Evolutionary conservation across 2,113 vertebrate genomes (phyloP), one percentile per base, ranked within the genome.

Genomic region (Paradoxurus hermaphroditus): DNA sequence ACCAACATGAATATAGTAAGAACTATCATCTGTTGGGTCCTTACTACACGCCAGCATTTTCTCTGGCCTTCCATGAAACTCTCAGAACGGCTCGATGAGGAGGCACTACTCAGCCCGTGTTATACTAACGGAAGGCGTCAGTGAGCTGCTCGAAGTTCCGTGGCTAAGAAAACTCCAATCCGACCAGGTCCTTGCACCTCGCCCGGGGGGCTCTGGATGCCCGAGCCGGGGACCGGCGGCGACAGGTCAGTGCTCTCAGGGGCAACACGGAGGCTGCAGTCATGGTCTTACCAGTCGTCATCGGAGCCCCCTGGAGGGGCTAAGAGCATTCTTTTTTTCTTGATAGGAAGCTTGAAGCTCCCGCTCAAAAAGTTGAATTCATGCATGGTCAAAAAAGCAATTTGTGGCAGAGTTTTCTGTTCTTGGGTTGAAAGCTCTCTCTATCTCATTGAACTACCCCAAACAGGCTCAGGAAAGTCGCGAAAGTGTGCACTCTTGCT

Each of bases 281-380:
- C 6, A n/a, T 89, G 63, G 82, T 46, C 79, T 49, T 79, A 7
- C 4, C 12, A 51, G 29, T 44, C 51, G n/a, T 65, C 19, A n/a
- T 41, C 51, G 10, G 67, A 83, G 29, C 29, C 25, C 36, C 44
- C 49, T 4, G 0, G 4, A 11, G 4, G 25, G 12, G 27, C 31
- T 83, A 72, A 84, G 59, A 92, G 81, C 31, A 15, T 70, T 72
- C 53, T 41, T 31, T 95, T 95, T 75, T 49, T 79, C 94, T 56
- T 62, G 41, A 87, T 23, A 51, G 15, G 89, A 63, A 84, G 34
- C 91, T 96, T 96, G 53, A 91, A 15, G 7, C 12, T 53, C 78
- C 56, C 1, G 25, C 41, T 92, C 51, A 70, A 78, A 70, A 84
- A 59, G 77, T 15, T 59, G 49, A 31, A 77, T 21, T 75, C 41